Evolutionary conservation across 2,888 invertebrate species (phyloP), one percentile per base, ranked within the genome.

Genomic region (Diplolepis rosae): DNA sequence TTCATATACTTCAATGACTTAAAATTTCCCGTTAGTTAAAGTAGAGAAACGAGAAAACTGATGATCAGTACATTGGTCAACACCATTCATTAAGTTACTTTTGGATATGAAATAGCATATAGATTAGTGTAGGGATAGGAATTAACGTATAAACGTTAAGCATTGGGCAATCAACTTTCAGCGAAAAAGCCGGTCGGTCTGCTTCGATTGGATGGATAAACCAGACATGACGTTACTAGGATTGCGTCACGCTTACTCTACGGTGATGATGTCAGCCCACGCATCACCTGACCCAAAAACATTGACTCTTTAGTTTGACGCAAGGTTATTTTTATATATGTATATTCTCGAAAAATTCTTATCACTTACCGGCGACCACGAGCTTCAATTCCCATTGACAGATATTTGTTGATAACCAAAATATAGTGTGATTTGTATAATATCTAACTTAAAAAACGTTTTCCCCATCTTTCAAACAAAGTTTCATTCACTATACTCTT

Each of bases 191-290:
- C 61, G 39, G 61, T 61, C 61, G 24, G 61, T 61, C 61, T 61
- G 61, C 61, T 61, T 61, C 39, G 24, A 13, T 27, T 61, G 61
- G 13, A 39, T 61, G 32, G n/a, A 18, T 51, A 74, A 74, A 71
- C 72, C 74, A 70, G 77, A 73, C 76, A 76, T 85, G 82, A 85
- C 84, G 84, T 81, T 82, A 80, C 80, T 78, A 79, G 80, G 71
- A 72, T 88, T 87, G 83, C 87, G 87, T 88, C 88, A 88, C 82
- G 81, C 76, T 75, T 82, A 81, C 86, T 83, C 85, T 86, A 79
- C 81, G 83, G 74, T 79, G 87, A 83, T 87, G 88, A 88, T 88
- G 87, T 88, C 88, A 88, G 82, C 80, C 71, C 68, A 68, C 71
- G n/a, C 70, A 76, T 71, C 75, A 71, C 65, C 73, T 70, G 72